Percentiles rank a stretch among this genome's conserved stretches.
Evolutionary conservation across 2,113 vertebrate species (phyloP).

Genomic region (Peucedramus taeniatus): DNA sequence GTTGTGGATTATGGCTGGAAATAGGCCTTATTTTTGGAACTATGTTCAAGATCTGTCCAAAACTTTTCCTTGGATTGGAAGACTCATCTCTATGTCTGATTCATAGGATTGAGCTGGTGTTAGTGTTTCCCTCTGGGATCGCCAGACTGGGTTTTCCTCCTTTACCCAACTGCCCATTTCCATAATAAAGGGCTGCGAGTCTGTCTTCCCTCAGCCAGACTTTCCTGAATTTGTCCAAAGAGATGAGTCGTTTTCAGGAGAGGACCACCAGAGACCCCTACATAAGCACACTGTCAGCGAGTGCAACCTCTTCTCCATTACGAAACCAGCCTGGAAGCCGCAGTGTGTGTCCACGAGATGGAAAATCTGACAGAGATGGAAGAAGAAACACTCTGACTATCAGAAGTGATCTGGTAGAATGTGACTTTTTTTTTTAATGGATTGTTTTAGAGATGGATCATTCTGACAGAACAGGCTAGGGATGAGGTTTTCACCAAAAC

Average conservation of each 20-base stretch:
- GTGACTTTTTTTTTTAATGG: neutral
- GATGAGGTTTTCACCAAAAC: neutral
- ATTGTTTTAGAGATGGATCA: neutral
- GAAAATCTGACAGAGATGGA: neutral
- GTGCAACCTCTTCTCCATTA: neutral
- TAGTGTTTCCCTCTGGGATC: neutral
- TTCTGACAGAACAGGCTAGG: neutral
- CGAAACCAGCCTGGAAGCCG: neutral
- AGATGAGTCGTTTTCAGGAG: neutral
- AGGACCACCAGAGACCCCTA: neutral
- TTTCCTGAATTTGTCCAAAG: neutral
- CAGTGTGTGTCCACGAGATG: fast-evolving
- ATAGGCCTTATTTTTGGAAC: neutral
- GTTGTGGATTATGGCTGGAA: neutral
- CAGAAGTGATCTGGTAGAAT: neutral
- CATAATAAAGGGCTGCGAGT: neutral
- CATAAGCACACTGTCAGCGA: neutral
- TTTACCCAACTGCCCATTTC: neutral
- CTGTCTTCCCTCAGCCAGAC: neutral
- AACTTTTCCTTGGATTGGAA: neutral
- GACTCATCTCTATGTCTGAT: neutral
- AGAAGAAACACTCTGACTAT: neutral
- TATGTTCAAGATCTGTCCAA: neutral
- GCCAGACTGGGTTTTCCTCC: neutral
- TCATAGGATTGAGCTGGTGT: neutral